Evolutionary conservation across 2,797 vertebrate genomes (phyloP).

Genomic region (Lithobates sylvaticus): DNA sequence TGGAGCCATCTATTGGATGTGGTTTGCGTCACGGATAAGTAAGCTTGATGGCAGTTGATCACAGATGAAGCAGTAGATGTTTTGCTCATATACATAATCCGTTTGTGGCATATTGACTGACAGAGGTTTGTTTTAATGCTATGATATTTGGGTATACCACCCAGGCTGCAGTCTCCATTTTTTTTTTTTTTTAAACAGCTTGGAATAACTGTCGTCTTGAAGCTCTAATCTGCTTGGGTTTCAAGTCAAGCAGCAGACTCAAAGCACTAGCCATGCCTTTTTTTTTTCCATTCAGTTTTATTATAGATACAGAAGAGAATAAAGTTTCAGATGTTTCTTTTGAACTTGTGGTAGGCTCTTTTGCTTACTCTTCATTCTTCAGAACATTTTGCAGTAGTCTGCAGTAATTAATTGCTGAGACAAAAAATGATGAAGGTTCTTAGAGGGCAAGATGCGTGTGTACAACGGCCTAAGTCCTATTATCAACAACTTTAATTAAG

Average conservation of each 20-base stretch:
- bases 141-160: conserved; percentile 10
- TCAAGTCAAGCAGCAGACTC: background rate
- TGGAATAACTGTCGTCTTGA: background rate
- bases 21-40: background rate
- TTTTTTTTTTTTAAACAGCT: background rate
- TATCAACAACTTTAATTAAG: background rate
- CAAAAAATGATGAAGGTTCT: conserved; percentile 9
- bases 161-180: conserved; percentile 4
- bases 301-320: conserved; percentile 4
- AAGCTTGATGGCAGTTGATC: background rate
- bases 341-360: conserved; percentile 5
- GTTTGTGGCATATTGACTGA: background rate
- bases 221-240: conserved; percentile 9
- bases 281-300: background rate
- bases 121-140: background rate
- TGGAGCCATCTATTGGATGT: background rate
- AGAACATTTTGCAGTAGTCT: conserved; percentile 4
- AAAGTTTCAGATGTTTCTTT: conserved; percentile 9
- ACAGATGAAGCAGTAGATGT: background rate
- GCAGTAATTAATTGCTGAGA: background rate
- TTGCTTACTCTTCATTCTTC: conserved; percentile 10
- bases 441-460: conserved; percentile 1
- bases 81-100: background rate
- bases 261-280: background rate
- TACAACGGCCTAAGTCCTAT: background rate